Base-by-base conservation (phyloP, 1,140 invertebrate genomes). In the Pachypsylla venusta region DNA sequence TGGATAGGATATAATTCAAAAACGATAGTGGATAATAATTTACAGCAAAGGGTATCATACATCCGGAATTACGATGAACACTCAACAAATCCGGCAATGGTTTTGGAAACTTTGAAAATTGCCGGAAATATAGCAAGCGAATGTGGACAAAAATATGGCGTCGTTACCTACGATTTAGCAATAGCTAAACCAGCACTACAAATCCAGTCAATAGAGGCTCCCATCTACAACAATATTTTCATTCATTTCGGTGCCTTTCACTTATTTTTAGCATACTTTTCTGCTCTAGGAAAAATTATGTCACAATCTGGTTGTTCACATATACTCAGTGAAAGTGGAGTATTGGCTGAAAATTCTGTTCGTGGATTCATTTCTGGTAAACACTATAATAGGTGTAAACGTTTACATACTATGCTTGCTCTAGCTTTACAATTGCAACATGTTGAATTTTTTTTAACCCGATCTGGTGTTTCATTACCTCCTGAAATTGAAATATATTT, bases 361-460 rank as follows among this genome's bases (percentile, higher is more conserved):
- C 67, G 68, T 53, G 63, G 69, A 42, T 72, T 75, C 67, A 28
- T 74, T 16, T 57, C 55, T 1, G 70, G 70, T 4, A 74, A 72
- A 65, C 70, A 76, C 65, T 76, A 70, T 60, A 76, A 74, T 60
- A 42, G 74, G 12, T 75, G 73, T 54, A 76, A 75, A 63, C 60
- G 69, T 25, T 48, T 76, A 1, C 71, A 75, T 67, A 69, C 71
- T 19, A 30, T 75, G 4, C 26, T 74, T 1, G 58, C 70, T 56
- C 14, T 72, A 25, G 72, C 63, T 25, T 61, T 75, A 30, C 60
- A 72, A 67, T 70, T 70, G 40, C 53, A 74, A 35, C 70, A 74
- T 68, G 40, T 58, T 58, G n/a, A 58, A 39, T 25, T 20, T 14
- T 58, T 58, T 42, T 19, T 58, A 22, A 39, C 14, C 25, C 13